Evolutionary conservation across 2,888 invertebrate species (phyloP).

Genomic region (Entomobrya proxima): DNA sequence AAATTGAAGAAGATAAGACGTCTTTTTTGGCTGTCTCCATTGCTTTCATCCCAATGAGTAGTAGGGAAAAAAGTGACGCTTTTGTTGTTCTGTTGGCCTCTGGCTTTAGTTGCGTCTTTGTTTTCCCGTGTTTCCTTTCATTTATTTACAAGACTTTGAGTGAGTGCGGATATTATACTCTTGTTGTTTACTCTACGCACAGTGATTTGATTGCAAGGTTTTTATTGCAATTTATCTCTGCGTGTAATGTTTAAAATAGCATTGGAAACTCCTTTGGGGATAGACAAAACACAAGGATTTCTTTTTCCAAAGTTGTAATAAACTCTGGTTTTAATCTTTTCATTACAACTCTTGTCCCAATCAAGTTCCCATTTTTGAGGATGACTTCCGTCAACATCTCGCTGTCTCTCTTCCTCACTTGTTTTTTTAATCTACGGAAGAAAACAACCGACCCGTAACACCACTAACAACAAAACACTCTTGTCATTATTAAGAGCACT

Average conservation of each 20-base stretch:
- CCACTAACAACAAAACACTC: neutral
- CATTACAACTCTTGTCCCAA: too few species aligned
- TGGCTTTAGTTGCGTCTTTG: neutral
- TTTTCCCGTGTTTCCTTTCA: neutral
- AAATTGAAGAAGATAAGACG: slow-evolving; percentile 53
- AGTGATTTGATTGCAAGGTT: too few species aligned
- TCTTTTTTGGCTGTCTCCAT: slow-evolving; percentile 5
- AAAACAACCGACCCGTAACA: neutral
- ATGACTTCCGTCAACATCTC: too few species aligned
- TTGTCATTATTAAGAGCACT: neutral
- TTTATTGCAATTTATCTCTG: too few species aligned
- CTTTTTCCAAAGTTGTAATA: too few species aligned
- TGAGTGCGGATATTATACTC: neutral
- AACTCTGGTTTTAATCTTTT: too few species aligned
- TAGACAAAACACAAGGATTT: too few species aligned
- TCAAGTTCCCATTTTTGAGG: too few species aligned
- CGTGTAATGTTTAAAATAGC: too few species aligned
- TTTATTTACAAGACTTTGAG: neutral
- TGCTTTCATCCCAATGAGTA: neutral
- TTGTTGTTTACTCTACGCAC: neutral
- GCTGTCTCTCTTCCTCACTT: neutral
- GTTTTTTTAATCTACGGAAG: neutral
- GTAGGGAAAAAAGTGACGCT: neutral
- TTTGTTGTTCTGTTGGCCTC: slow-evolving; percentile 36
- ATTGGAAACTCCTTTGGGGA: too few species aligned